A percentile compares a stretch with the other conserved stretches of the same genome.
Conservation (phyloP, 2,888 invertebrate genomes). For the Odontothrips loti region DNA sequence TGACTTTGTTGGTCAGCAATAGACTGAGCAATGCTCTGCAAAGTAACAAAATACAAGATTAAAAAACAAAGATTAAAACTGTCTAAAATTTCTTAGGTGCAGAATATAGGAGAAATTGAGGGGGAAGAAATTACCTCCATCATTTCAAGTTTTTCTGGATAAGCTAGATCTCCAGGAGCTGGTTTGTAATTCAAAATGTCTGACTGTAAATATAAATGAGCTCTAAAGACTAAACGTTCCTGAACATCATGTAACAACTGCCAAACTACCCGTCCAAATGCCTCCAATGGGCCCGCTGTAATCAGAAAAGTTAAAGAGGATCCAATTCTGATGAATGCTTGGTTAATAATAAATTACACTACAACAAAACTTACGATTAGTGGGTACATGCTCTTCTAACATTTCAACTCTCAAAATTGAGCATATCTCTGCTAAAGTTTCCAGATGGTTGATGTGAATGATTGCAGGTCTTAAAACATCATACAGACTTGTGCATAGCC, state of each 20-base stretch:
- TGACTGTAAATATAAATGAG: constrained; percentile 86
- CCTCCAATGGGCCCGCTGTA: constrained; percentile 62
- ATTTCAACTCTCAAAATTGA: constrained; percentile 87
- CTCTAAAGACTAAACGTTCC: constrained; percentile 91
- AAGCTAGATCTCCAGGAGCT: constrained; percentile 92
- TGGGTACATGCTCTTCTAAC: constrained; percentile 83
- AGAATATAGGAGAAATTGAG: not conserved
- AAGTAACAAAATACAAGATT: constrained; percentile 35
- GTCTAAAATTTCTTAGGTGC: constrained; percentile 6
- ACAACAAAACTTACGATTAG: constrained; percentile 60
- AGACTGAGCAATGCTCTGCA: constrained; percentile 61
- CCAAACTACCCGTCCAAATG: constrained; percentile 71
- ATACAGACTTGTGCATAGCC: constrained; percentile 81
- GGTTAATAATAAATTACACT: constrained; percentile 26
- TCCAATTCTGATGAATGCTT: constrained; percentile 34
- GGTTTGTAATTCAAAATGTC: constrained; percentile 87
- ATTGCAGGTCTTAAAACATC: constrained; percentile 89
- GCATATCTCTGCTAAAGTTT: constrained; percentile 94
- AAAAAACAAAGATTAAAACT: constrained; percentile 30
- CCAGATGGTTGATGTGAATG: constrained; percentile 94
- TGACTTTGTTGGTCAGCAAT: constrained; percentile 54
- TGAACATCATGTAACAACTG: constrained; percentile 92
- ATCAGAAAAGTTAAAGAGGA: constrained; percentile 34
- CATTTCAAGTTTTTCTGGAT: constrained; percentile 96
- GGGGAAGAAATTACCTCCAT: constrained; percentile 67